Evolutionary conservation across 2,888 invertebrate species (phyloP), one percentile per base, ranked within the genome.

Genomic region (Falcaria lacertinaria): DNA sequence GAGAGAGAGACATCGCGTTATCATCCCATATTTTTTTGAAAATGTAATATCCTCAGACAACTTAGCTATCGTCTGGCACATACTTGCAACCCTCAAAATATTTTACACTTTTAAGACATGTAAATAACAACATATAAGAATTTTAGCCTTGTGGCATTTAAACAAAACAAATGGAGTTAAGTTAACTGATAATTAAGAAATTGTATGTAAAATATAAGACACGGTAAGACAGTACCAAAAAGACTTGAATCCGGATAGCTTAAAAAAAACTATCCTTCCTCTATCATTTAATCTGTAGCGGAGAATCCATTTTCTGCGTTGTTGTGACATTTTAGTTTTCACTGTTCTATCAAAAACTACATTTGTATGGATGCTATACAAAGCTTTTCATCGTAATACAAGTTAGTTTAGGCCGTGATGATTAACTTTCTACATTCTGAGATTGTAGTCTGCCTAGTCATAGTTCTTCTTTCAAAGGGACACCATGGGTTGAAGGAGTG

Each of bases 231-330:
- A 35, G 22, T 22, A 14, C 35, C 11, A 33, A 33, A 11, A 11
- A 11, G 7, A 4, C 4, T 4, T 4, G 33, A 13, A 33, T n/a
- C n/a, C n/a, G n/a, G n/a, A n/a, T n/a, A n/a, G n/a, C n/a, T n/a
- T n/a, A n/a, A n/a, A n/a, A n/a, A n/a, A n/a, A n/a, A n/a, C n/a
- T n/a, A 11, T 33, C 2, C 11, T 13, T 4, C 3, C 15, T 2
- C 8, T 13, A 15, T 45, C 58, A 50, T 60, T 25, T 38, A 42
- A 48, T 44, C 52, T 51, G 57, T 59, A 17, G 54, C 43, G 80
- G 86, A 28, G 28, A 77, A 78, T 86, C 87, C 87, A 88, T 88
- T 88, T 87, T 87, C 87, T 86, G 78, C 80, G 86, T 89, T 89
- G 88, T 89, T 89, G 88, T 89, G 88, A 89, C 88, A 87, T 83